phyloP scores from a whole-genome alignment of 1,140 invertebrate genomes.

The Macrobrachium rosenbergii region DNA sequence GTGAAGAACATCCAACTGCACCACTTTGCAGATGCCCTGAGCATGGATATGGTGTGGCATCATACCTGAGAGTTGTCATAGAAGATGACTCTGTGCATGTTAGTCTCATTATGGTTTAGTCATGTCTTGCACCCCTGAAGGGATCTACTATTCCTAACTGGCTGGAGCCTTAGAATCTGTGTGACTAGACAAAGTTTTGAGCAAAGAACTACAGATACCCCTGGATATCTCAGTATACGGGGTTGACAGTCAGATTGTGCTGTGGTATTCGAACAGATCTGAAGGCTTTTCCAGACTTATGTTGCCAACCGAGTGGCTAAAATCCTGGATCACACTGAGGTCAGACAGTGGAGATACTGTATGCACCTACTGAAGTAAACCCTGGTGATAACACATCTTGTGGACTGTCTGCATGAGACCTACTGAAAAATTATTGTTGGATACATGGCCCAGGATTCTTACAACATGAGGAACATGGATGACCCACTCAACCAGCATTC shows the following conservation, averaged over 20 bases:
- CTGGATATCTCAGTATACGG: neutral
- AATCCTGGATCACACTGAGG: slow-evolving; percentile 59
- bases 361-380: slow-evolving; percentile 59
- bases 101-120: too few species aligned
- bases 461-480: neutral
- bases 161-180: too few species aligned
- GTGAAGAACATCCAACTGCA: neutral
- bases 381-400: slow-evolving; percentile 61
- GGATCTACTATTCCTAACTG: too few species aligned
- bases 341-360: slow-evolving; percentile 60
- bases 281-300: slow-evolving; percentile 50
- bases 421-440: slow-evolving; percentile 7
- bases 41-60: neutral
- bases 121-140: too few species aligned
- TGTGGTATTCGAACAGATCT: too few species aligned
- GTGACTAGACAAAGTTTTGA: too few species aligned
- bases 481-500: too few species aligned
- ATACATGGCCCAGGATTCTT: slow-evolving; percentile 3
- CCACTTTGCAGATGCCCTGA: neutral
- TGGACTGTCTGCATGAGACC: neutral
- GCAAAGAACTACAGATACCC: neutral
- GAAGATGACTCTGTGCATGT: too few species aligned
- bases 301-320: slow-evolving; percentile 64
- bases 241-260: neutral
- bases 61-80: neutral